Evolutionary conservation across 2,888 invertebrate genomes (phyloP).

Genomic region (Capitulum mitella): DNA sequence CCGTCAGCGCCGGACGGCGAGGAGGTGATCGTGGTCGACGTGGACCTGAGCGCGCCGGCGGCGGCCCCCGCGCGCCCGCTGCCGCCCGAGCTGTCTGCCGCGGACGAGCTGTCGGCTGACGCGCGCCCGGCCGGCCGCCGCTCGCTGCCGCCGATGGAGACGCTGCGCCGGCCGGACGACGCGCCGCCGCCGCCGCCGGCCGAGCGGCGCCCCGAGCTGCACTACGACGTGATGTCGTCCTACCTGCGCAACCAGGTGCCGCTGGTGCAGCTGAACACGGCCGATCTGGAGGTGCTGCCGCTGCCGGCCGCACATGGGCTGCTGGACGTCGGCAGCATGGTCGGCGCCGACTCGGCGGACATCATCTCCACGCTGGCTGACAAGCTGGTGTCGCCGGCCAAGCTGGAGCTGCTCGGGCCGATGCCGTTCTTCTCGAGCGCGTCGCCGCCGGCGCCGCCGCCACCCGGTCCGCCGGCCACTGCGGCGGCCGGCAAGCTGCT

Average conservation of each 20-base stretch:
- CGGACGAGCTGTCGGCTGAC: neutral
- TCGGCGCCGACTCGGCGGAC: neutral
- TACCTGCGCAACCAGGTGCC: neutral
- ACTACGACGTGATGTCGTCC: conserved; percentile 4
- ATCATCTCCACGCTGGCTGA: neutral
- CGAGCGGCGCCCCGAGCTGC: neutral
- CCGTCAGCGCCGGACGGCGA: neutral
- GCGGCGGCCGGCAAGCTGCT: neutral
- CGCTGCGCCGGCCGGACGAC: neutral
- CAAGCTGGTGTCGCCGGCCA: neutral
- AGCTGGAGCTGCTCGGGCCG: neutral
- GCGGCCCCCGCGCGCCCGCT: neutral
- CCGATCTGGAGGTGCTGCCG: conserved; percentile 19
- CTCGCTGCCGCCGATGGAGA: conserved; percentile 18
- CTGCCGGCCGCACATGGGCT: neutral
- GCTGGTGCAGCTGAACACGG: conserved; percentile 14
- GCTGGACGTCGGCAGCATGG: neutral
- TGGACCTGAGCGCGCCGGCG: neutral
- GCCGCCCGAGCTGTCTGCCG: neutral
- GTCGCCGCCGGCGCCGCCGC: neutral
- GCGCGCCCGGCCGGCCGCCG: neutral
- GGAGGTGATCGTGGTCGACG: conserved; percentile 11
- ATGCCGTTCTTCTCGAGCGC: neutral
- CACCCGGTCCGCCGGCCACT: neutral
- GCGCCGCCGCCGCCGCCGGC: neutral